Base-by-base conservation (phyloP, 1,140 invertebrate species). In the Diploscapter pachys region DNA sequence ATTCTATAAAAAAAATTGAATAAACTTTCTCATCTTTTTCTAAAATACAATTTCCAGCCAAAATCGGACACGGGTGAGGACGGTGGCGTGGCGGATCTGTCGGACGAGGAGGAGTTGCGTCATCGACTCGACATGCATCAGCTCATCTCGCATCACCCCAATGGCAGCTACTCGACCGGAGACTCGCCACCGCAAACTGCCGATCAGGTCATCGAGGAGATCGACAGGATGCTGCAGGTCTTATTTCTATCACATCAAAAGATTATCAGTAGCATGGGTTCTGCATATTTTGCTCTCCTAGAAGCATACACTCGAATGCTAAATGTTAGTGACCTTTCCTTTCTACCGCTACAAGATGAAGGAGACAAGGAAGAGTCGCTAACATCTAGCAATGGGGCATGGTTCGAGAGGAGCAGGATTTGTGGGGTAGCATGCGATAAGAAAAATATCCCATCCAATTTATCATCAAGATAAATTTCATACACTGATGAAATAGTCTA, bases 191-290 rank as follows among this genome's bases (percentile, higher is more conserved):
- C 84, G 6, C 73, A 85, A 9, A 80, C 78, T 13, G 83, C 83
- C 0, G 83, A 85, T 73, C 81, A 85, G 76, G 83, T 85, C 6
- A 85, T 85, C 63, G 83, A 85, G 57, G 83, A 85, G 57, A 85
- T 85, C 66, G 83, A 85, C 69, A 81, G 86, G 66, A 85, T 85
- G 66, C 78, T 85, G 52, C 82, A 85, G 80, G 82, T 85, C 56
- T 31, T 56, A 11, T 66, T 67, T 31, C 31, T 31, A 31, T 31
- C 31, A 63, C 62, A 63, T 49, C 62, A 79, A 6, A 54, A n/a
- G 9, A 8, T 56, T 49, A 52, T 61, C 0, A 5, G 50, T 56
- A 11, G 76, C 13, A 13, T 77, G 52, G 31, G 31, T 31, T 31
- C 31, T 31, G 31, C 31, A 31, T 31, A 31, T 31, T 31, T 31